These are phyloP conservation scores for Chaunax sp. DNA, from an alignment of 2,797 vertebrate species.

Conservation along the genomic window DNA sequence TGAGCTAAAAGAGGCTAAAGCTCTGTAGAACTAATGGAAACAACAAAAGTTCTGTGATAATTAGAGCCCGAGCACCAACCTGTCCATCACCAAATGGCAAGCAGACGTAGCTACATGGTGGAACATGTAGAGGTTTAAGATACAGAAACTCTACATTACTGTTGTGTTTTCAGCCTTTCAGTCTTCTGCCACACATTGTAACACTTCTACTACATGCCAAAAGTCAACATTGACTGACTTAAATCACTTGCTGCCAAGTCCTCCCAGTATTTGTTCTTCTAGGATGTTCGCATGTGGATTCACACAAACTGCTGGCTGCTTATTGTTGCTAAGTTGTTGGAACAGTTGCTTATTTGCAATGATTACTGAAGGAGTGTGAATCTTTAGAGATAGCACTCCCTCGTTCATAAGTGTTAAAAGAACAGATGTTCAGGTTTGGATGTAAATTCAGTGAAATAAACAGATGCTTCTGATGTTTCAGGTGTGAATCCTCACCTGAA, in stretches of 20 bases:
- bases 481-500: slow-evolving; percentile 19
- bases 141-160: too few relatives aligned
- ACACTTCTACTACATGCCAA: too few relatives aligned
- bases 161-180: too few relatives aligned
- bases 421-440: slow-evolving; percentile 41
- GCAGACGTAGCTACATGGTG: too few relatives aligned
- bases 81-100: too few relatives aligned
- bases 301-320: neutral
- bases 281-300: neutral
- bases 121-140: too few relatives aligned
- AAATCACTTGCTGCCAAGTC: neutral
- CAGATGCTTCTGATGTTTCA: neutral
- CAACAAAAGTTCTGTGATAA: too few relatives aligned
- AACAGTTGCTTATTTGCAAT: neutral
- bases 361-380: neutral
- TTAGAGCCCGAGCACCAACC: too few relatives aligned
- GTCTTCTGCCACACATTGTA: too few relatives aligned
- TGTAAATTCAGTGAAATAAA: slow-evolving; percentile 8
- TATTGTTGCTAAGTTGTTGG: neutral
- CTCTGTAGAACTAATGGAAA: too few relatives aligned
- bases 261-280: neutral
- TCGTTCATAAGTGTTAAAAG: slow-evolving; percentile 3
- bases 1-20: too few relatives aligned
- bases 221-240: too few relatives aligned
- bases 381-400: neutral